Evolutionary conservation across 2,113 vertebrate species (phyloP).

Genomic region (Pycnonotus jocosus): DNA sequence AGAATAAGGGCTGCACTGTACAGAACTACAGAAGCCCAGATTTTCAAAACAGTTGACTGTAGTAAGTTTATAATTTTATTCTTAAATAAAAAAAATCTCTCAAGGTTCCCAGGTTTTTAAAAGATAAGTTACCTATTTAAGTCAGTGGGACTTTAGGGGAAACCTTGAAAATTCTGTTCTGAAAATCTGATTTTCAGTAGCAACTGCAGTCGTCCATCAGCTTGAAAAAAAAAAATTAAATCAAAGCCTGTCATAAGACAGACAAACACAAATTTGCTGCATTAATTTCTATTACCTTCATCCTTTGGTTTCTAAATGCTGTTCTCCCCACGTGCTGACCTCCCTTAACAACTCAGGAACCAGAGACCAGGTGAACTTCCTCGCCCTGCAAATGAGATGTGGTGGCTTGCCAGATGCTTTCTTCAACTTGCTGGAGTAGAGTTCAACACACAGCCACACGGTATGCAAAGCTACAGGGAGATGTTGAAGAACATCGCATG

Average conservation of each 20-base stretch:
- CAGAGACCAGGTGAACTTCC: not conserved
- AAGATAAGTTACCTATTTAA: not conserved
- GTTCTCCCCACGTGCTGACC: rapidly evolving
- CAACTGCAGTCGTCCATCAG: not conserved
- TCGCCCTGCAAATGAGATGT: not conserved
- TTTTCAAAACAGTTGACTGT: not conserved
- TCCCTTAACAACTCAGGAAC: not conserved
- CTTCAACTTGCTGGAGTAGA: not conserved
- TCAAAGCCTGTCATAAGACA: not conserved
- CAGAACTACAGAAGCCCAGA: not conserved
- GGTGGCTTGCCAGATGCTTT: not conserved
- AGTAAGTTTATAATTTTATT: not conserved
- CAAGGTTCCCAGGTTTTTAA: not conserved
- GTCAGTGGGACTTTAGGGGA: not conserved
- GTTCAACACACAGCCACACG: rapidly evolving
- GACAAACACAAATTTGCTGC: not conserved
- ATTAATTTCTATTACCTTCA: not conserved
- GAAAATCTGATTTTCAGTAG: not conserved
- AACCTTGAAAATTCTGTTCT: not conserved
- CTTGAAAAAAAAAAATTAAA: not conserved
- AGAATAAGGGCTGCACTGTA: not conserved
- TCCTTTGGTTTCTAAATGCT: not conserved
- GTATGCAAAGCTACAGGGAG: not conserved
- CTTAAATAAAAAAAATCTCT: not conserved
- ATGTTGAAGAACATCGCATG: rapidly evolving